Evolutionary conservation across 2,113 vertebrate species (phyloP).

Genomic region (Etia nguti): DNA sequence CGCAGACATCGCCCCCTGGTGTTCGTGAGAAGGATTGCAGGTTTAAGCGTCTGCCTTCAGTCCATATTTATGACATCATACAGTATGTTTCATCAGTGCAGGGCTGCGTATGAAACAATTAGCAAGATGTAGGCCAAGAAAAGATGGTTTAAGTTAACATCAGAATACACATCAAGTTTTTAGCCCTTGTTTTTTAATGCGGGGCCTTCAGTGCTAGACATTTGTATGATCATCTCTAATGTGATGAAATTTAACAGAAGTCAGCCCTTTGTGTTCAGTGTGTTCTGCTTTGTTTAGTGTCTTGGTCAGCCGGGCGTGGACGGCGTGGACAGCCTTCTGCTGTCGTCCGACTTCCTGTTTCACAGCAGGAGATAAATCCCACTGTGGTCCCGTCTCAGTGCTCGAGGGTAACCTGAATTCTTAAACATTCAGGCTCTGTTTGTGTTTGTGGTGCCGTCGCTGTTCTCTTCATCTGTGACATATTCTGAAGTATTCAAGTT

Average conservation of each 20-base stretch:
- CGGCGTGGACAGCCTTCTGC: not conserved
- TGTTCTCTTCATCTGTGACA: not conserved
- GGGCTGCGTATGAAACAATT: not conserved
- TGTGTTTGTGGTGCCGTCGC: not conserved
- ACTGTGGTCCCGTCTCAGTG: rapidly evolving
- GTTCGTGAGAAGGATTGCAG: not conserved
- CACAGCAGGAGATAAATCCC: rapidly evolving
- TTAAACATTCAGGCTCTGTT: not conserved
- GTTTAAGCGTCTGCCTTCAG: not conserved
- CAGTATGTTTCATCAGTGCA: not conserved
- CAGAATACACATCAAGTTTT: not conserved
- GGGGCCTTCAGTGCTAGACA: not conserved
- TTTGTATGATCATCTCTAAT: not conserved
- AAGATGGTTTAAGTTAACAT: not conserved
- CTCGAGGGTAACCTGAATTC: not conserved
- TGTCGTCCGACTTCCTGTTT: not conserved
- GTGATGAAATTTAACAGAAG: not conserved
- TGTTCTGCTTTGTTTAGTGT: not conserved
- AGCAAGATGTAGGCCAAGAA: not conserved
- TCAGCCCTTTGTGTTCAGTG: not conserved
- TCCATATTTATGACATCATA: not conserved
- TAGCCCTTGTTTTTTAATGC: not conserved
- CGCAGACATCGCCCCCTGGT: not conserved
- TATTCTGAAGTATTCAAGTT: not conserved
- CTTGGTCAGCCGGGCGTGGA: not conserved